Conservation (phyloP, 2,797 vertebrate genomes). For the Catharus ustulatus region DNA sequence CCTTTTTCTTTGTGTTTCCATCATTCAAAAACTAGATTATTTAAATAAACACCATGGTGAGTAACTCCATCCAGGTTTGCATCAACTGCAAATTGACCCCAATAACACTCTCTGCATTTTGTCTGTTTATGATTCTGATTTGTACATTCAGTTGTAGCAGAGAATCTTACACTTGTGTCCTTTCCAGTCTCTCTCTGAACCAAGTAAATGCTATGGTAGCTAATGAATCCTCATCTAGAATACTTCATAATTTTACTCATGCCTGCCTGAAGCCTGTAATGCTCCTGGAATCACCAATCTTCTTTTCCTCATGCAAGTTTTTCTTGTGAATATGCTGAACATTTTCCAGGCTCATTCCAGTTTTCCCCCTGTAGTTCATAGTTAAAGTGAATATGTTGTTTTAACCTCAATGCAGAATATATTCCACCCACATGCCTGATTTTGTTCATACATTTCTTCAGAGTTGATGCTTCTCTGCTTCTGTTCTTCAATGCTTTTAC, state of each 20-base stretch:
- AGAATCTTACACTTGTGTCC: neutral
- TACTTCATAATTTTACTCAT: neutral
- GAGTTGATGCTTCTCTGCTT: neutral
- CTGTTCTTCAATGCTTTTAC: neutral
- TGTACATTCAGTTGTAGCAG: neutral
- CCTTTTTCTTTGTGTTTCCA: neutral
- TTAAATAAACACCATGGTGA: neutral
- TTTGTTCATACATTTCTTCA: neutral
- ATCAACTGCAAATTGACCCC: neutral
- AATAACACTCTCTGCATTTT: neutral
- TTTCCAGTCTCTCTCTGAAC: neutral
- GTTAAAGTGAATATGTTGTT: neutral
- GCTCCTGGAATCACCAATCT: neutral
- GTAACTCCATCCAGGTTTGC: neutral
- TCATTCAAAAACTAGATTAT: neutral
- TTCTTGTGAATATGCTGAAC: neutral
- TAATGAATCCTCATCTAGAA: neutral
- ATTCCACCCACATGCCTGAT: neutral
- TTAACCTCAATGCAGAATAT: neutral
- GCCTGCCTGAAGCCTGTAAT: neutral
- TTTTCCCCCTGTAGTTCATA: neutral
- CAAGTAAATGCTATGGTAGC: neutral
- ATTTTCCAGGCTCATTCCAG: neutral
- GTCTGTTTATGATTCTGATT: neutral
- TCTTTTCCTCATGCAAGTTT: neutral